These are phyloP conservation scores for Meles meles DNA, from an alignment of 2,113 vertebrate species.

Conservation along the genomic window DNA sequence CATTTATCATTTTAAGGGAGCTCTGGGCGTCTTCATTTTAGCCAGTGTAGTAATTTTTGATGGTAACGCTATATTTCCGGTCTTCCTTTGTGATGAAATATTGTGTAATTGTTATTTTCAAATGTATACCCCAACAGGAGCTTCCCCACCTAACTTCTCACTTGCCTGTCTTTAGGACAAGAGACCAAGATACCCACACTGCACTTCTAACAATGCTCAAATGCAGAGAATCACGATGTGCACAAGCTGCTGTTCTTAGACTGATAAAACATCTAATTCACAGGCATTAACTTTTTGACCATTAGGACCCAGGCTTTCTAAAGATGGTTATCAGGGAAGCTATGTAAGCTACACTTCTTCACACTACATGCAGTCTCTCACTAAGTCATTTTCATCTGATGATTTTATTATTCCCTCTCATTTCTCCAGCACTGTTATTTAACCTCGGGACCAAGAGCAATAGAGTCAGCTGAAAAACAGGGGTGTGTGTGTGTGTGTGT, in stretches of 20 bases:
- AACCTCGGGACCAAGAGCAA: not conserved
- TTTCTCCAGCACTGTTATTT: not conserved
- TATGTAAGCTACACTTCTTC: not conserved
- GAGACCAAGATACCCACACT: rapidly evolving
- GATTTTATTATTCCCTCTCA: not conserved
- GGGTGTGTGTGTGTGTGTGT: too few species aligned
- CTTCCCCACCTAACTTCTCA: not conserved
- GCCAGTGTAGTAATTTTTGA: not conserved
- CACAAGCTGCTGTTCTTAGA: rapidly evolving
- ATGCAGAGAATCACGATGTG: not conserved
- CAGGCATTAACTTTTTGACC: not conserved
- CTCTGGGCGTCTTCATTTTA: not conserved
- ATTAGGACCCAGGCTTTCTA: not conserved
- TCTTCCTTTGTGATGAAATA: not conserved
- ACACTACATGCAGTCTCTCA: not conserved
- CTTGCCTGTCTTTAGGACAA: not conserved
- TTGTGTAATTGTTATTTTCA: not conserved
- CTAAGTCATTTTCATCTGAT: not conserved
- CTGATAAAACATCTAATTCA: not conserved
- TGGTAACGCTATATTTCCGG: not conserved
- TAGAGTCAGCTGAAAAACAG: not conserved
- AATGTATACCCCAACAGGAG: not conserved
- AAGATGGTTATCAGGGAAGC: not conserved
- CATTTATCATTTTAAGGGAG: not conserved
- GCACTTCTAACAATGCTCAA: not conserved